phyloP scores from a whole-genome alignment of 1,140 invertebrate genomes.

The Pogonomyrmex californicus region DNA sequence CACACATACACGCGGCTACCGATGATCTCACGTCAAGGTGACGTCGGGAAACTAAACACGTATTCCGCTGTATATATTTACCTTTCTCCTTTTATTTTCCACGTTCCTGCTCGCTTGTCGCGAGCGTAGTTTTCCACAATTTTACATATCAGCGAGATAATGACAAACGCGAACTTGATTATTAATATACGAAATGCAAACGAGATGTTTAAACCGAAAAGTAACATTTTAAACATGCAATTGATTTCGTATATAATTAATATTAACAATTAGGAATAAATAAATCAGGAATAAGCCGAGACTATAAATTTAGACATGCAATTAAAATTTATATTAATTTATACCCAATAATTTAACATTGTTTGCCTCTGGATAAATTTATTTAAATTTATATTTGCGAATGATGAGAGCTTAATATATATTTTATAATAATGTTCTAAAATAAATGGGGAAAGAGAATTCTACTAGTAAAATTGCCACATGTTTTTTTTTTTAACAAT shows the following conservation, averaged over 20 bases:
- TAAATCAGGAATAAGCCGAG: constrained; percentile 21
- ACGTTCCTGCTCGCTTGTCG: neutral
- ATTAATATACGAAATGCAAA: neutral
- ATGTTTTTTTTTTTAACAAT: neutral
- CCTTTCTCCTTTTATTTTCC: neutral
- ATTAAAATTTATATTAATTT: constrained; percentile 47
- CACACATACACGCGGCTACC: neutral
- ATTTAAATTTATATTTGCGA: constrained; percentile 27
- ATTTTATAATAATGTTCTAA: neutral
- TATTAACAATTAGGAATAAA: constrained; percentile 51
- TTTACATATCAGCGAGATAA: neutral
- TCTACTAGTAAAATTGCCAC: neutral
- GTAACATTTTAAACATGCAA: neutral
- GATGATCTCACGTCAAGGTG: constrained; percentile 40
- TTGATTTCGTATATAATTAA: constrained; percentile 20
- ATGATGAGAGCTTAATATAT: constrained; percentile 1
- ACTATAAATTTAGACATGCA: constrained; percentile 30
- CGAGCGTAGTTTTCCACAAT: neutral
- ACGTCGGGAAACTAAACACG: constrained; percentile 27
- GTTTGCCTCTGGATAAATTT: constrained; percentile 6
- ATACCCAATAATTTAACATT: constrained; percentile 40
- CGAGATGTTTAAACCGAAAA: constrained; percentile 1
- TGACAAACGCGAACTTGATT: neutral
- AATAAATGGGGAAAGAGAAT: neutral
- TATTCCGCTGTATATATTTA: neutral